phyloP scores from a whole-genome alignment of 2,888 invertebrate genomes.

The Dicyrtomina minuta region DNA sequence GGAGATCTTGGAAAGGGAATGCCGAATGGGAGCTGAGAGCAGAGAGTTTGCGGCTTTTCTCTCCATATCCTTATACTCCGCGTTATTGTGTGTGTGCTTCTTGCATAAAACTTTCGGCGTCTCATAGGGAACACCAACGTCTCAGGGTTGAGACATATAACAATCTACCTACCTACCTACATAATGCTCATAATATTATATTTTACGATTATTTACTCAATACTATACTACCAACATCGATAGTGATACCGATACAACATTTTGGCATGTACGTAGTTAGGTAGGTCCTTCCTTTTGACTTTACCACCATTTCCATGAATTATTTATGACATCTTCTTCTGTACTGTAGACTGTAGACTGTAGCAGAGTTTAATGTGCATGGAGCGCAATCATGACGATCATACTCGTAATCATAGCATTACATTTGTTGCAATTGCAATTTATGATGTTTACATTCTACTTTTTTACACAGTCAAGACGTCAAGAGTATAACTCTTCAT shows the following conservation, averaged over 20 bases:
- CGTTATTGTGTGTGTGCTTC: not conserved
- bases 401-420: no score
- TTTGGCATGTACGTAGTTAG: not conserved
- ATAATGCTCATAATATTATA: slow-evolving; percentile 14
- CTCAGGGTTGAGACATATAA: no score
- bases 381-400: no score
- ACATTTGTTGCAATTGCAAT: no score
- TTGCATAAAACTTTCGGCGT: no score
- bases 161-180: not conserved
- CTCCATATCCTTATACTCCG: not conserved
- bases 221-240: not conserved
- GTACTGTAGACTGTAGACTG: not conserved
- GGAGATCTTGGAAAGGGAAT: no score
- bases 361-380: not conserved
- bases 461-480: no score
- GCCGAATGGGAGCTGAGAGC: no score
- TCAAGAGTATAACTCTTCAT: no score
- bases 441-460: no score
- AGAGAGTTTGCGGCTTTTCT: not conserved
- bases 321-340: slow-evolving; percentile 19
- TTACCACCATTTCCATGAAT: not conserved
- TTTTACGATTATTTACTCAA: slow-evolving; percentile 29
- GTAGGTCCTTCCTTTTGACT: not conserved
- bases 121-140: no score
- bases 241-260: slow-evolving; percentile 11